These are phyloP conservation scores for Xylota segnis DNA, from an alignment of 2,888 invertebrate species.

Conservation along the genomic window DNA sequence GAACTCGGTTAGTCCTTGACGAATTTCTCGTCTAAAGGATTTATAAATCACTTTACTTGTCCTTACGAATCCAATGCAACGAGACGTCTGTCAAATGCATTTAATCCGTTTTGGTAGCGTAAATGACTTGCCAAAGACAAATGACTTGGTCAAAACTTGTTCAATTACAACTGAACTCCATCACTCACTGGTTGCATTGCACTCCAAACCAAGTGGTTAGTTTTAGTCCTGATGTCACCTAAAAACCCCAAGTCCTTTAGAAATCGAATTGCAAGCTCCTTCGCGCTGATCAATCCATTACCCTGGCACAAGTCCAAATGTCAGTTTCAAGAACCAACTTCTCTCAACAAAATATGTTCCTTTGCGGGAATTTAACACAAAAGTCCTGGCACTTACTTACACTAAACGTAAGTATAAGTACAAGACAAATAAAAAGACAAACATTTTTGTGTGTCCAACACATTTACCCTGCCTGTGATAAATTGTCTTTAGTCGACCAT, in stretches of 20 bases:
- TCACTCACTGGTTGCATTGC: not conserved
- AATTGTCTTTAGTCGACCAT: conserved; percentile 77
- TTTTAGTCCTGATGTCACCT: conserved; percentile 13
- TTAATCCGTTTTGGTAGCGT: not conserved
- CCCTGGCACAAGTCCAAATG: conserved; percentile 53
- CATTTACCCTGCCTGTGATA: conserved; percentile 76
- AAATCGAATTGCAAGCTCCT: conserved; percentile 35
- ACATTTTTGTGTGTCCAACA: conserved; percentile 73
- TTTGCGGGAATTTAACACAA: conserved; percentile 10
- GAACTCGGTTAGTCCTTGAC: too few relatives aligned
- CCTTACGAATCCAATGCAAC: not conserved
- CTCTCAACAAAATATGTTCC: not conserved
- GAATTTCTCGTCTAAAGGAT: too few relatives aligned
- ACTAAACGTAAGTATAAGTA: conserved; percentile 20
- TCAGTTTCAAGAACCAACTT: conserved; percentile 60
- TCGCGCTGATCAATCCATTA: conserved; percentile 63
- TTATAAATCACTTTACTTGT: not conserved
- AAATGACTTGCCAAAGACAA: conserved; percentile 15
- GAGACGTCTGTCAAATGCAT: too few relatives aligned
- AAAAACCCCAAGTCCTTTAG: not conserved
- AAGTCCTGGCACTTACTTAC: conserved; percentile 54
- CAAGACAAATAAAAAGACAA: conserved; percentile 72
- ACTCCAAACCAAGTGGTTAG: not conserved
- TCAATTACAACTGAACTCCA: not conserved
- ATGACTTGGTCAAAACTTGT: conserved; percentile 26